Percentiles rank a stretch among this genome's conserved stretches.
Evolutionary conservation across 37 sponge, comb jelly and placozoan genomes (phyloP).

Genomic region (Dysidea cf. avara): DNA sequence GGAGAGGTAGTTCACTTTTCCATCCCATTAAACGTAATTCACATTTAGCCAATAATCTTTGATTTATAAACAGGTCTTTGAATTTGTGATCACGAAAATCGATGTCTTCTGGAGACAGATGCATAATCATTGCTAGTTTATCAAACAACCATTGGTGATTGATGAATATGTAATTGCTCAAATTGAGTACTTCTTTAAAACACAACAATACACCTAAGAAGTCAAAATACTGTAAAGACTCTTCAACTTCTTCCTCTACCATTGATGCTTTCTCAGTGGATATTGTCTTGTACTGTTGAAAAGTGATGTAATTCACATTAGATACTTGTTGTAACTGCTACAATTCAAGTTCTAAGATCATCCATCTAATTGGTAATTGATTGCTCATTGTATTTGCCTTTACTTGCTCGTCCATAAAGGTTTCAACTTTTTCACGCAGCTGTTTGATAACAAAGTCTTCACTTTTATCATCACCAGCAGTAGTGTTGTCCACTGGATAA

Average conservation of each 20-base stretch:
- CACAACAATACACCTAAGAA: slow-evolving; percentile 45
- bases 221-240: slow-evolving; percentile 52
- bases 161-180: slow-evolving; percentile 21
- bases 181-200: slow-evolving; percentile 17
- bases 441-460: slow-evolving; percentile 32
- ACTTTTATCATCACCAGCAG: slow-evolving; percentile 28
- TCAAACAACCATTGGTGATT: slow-evolving; percentile 46
- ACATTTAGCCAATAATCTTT: too few species aligned
- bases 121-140: too few species aligned
- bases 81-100: too few species aligned
- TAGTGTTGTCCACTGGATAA: slow-evolving; percentile 46
- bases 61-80: too few species aligned
- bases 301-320: slow-evolving; percentile 2
- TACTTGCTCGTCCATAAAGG: slow-evolving; percentile 12
- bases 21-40: too few species aligned
- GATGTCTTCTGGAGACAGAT: too few species aligned
- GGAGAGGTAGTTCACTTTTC: too few species aligned
- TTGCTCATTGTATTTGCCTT: slow-evolving; percentile 13
- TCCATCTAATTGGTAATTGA: slow-evolving; percentile 44
- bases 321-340: background rate
- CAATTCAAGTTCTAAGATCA: slow-evolving; percentile 36
- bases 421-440: slow-evolving; percentile 6
- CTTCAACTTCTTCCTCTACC: slow-evolving; percentile 10
- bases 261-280: slow-evolving; percentile 5
- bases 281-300: slow-evolving; percentile 12